Conservation (phyloP, 2,888 invertebrate species). For the Tetragnatha montana region DNA sequence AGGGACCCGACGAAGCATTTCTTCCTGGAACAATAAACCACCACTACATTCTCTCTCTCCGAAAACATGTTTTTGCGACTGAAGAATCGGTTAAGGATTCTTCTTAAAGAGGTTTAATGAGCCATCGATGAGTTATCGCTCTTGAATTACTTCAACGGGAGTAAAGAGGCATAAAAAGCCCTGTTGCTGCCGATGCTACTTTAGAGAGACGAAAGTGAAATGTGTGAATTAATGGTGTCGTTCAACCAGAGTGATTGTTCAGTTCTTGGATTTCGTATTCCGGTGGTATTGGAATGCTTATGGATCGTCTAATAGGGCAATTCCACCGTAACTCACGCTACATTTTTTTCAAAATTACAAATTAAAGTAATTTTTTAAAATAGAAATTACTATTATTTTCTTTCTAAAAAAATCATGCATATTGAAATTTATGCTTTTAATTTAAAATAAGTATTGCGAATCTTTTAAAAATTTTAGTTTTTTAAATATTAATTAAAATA, state of each 20-base stretch:
- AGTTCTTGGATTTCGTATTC: not conserved
- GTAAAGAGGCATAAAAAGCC: not conserved
- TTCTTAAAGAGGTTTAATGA: not conserved
- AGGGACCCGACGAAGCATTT: not conserved
- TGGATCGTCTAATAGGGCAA: not conserved
- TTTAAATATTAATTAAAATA: no score
- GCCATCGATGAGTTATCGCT: not conserved
- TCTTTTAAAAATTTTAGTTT: no score
- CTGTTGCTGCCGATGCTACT: not conserved
- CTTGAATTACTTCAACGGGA: not conserved
- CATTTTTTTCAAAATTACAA: no score
- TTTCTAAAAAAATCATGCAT: no score
- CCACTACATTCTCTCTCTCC: not conserved
- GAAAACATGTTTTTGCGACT: not conserved
- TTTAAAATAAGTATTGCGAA: no score
- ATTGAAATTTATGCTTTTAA: no score
- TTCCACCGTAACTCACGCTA: no score
- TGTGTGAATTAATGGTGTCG: conserved; percentile 27
- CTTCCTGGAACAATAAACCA: not conserved
- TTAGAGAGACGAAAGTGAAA: not conserved
- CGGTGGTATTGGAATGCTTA: not conserved
- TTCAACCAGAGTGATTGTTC: conserved; percentile 15
- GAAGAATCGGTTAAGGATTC: not conserved
- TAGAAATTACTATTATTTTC: no score
- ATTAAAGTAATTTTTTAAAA: no score